A percentile compares a stretch with the other conserved stretches of the same genome.
These are phyloP conservation scores for Spodoptera frugiperda DNA, from an alignment of 1,140 invertebrate genomes.

Conservation along the genomic window DNA sequence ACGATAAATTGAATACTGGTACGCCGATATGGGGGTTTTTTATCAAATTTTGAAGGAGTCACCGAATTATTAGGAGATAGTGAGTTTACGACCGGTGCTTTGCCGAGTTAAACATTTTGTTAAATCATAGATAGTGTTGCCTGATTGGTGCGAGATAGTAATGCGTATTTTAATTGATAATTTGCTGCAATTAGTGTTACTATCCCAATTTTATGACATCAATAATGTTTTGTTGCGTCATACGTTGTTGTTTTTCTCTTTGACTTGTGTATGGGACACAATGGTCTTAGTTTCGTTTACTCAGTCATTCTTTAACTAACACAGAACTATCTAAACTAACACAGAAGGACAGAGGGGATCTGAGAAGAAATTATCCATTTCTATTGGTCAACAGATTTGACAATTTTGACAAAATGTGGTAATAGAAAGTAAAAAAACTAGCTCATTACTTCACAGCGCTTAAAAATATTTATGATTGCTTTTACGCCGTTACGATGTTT, in stretches of 20 bases:
- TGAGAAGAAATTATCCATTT: no score
- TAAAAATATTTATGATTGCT: no score
- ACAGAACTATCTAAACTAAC: no score
- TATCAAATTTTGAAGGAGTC: slow-evolving; percentile 19
- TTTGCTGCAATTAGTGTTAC: not conserved
- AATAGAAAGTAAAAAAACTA: no score
- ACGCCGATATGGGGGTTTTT: not conserved
- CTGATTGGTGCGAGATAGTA: not conserved
- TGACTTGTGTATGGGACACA: not conserved
- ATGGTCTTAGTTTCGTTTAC: no score
- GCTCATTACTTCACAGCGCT: no score
- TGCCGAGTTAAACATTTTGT: not conserved
- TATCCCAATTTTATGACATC: not conserved
- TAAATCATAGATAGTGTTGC: not conserved
- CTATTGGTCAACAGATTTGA: no score
- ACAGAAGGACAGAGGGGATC: no score
- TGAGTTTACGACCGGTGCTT: not conserved
- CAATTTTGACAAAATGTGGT: no score
- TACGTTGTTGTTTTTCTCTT: not conserved
- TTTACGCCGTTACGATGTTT: no score
- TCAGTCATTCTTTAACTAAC: no score
- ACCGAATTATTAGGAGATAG: slow-evolving; percentile 35
- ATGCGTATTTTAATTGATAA: not conserved
- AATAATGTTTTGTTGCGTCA: no score
- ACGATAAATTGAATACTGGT: slow-evolving; percentile 33